These are phyloP conservation scores for Cataglyphis cursor DNA, from an alignment of 2,888 invertebrate species.

Conservation along the genomic window DNA sequence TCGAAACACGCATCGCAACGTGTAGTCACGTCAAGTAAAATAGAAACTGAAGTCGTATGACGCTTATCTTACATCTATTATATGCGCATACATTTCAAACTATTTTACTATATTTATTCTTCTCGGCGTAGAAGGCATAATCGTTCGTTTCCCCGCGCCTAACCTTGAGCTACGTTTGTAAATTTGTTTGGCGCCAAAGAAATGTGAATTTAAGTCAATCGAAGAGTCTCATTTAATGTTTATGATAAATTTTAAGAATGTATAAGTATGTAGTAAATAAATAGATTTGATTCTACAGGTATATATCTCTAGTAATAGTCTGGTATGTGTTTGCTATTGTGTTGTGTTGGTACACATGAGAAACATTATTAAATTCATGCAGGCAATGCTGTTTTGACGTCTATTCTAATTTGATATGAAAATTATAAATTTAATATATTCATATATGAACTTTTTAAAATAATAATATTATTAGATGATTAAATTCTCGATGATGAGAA, in stretches of 20 bases:
- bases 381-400: neutral
- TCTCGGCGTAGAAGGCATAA: conserved; percentile 36
- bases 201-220: neutral
- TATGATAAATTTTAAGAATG: neutral
- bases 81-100: conserved; percentile 70
- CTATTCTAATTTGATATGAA: neutral
- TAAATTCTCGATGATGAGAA: neutral
- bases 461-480: neutral
- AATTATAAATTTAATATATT: neutral
- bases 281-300: neutral
- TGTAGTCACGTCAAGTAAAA: conserved; percentile 19
- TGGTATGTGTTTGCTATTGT: neutral
- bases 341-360: neutral
- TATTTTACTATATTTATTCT: conserved; percentile 49
- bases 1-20: conserved; percentile 17
- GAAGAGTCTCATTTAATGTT: neutral
- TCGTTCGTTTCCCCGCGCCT: conserved; percentile 35
- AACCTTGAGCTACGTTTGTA: conserved; percentile 35
- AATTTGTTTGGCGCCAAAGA: neutral
- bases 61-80: conserved; percentile 71
- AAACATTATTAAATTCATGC: neutral
- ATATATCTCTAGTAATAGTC: neutral
- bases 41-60: conserved; percentile 23
- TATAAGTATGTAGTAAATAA: neutral
- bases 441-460: neutral